Conservation (phyloP, 1,140 invertebrate genomes). For the Drosophila tristis region DNA sequence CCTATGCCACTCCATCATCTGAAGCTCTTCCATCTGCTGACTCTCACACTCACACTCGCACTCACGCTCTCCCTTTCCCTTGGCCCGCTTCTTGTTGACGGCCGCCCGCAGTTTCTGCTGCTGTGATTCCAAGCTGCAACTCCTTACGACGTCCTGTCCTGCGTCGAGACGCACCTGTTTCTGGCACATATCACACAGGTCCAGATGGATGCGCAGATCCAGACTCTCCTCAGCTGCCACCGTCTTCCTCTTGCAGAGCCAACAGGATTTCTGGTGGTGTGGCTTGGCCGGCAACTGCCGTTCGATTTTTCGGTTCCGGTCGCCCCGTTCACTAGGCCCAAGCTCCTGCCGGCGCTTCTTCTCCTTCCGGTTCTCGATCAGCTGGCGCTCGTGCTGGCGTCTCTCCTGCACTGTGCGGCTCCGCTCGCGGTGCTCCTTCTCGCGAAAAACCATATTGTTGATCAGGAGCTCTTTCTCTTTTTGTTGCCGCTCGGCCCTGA, state of each 20-base stretch:
- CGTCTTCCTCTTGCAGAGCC: background rate
- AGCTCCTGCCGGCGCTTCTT: background rate
- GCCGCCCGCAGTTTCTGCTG: no score
- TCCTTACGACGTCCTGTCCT: no score
- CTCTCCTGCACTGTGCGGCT: conserved; percentile 16
- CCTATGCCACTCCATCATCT: no score
- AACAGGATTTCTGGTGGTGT: background rate
- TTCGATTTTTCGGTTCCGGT: background rate
- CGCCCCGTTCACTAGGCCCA: background rate
- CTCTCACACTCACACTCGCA: no score
- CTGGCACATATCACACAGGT: no score
- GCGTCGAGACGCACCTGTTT: no score
- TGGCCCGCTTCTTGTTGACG: no score
- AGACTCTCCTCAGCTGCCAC: background rate
- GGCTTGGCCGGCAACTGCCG: background rate
- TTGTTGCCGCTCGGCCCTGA: background rate
- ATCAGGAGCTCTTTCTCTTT: conserved; percentile 1
- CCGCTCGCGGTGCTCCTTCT: conserved; percentile 1
- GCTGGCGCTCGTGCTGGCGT: conserved; percentile 26
- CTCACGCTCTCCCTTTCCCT: no score
- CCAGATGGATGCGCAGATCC: no score
- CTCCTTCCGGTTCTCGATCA: background rate
- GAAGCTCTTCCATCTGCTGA: no score
- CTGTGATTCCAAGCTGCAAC: no score
- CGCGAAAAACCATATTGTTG: background rate